Conservation (phyloP, 2,797 vertebrate genomes). For the Ispidina picta region DNA sequence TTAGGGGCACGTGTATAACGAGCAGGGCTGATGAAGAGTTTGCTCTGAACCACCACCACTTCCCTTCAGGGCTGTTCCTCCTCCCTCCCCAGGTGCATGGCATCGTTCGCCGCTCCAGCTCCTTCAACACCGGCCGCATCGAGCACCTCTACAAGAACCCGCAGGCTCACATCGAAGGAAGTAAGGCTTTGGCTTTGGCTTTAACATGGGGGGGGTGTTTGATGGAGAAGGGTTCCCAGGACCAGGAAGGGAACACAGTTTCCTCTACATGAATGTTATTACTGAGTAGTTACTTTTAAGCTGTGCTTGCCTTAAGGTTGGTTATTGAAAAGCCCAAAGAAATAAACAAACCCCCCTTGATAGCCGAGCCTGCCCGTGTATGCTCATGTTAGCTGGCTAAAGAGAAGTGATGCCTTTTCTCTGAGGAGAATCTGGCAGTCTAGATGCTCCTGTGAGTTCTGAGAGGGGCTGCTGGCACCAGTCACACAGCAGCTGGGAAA, state of each 20-base stretch:
- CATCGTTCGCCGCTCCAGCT: conserved; percentile 93
- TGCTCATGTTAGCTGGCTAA: background rate
- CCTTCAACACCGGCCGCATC: conserved; percentile 97
- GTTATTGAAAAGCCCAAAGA: background rate
- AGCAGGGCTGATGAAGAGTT: background rate
- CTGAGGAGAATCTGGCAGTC: background rate
- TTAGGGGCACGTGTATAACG: background rate
- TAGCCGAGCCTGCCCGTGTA: background rate
- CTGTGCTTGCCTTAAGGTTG: background rate
- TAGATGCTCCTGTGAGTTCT: background rate
- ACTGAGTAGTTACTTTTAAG: background rate
- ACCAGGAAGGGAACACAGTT: background rate
- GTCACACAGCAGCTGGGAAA: background rate
- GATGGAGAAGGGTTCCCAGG: background rate
- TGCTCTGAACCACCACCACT: background rate
- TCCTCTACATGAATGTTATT: background rate
- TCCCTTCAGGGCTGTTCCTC: background rate
- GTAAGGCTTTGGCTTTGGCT: conserved; percentile 79
- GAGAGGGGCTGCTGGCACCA: background rate
- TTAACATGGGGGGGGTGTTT: background rate
- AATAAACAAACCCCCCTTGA: background rate
- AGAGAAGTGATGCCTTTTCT: background rate
- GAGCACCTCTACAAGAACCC: conserved; percentile 97
- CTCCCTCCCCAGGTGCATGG: conserved; percentile 89
- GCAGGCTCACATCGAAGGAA: conserved; percentile 92